These are phyloP conservation scores for Cairina moschata DNA, from an alignment of 2,113 vertebrate genomes.

Conservation along the genomic window DNA sequence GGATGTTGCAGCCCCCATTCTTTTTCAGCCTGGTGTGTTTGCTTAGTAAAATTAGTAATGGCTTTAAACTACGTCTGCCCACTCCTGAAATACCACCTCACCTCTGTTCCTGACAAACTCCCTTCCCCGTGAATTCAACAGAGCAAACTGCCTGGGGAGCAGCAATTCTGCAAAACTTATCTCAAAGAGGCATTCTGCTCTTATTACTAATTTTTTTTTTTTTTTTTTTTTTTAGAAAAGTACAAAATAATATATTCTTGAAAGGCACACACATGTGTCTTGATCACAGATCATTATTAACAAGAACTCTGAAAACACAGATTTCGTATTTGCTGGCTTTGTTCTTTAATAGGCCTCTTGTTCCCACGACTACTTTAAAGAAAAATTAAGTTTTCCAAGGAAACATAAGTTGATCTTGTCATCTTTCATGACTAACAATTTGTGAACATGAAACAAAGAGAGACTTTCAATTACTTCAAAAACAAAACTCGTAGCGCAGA, in stretches of 20 bases:
- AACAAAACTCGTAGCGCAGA: slow-evolving; percentile 60
- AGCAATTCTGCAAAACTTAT: not conserved
- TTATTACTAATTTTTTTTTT: not conserved
- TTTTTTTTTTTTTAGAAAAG: not conserved
- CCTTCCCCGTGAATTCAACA: not conserved
- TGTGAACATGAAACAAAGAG: slow-evolving; percentile 76
- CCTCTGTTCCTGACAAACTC: not conserved
- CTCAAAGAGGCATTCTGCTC: slow-evolving; percentile 41
- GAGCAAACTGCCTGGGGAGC: not conserved
- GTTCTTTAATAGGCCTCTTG: slow-evolving; percentile 75
- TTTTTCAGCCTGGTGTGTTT: not conserved
- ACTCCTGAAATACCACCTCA: not conserved
- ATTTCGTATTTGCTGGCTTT: slow-evolving; percentile 65
- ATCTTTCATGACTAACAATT: slow-evolving; percentile 72
- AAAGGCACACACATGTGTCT: slow-evolving; percentile 60
- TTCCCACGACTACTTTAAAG: slow-evolving; percentile 71
- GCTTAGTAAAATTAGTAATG: not conserved
- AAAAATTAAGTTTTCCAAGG: slow-evolving; percentile 69
- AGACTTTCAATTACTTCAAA: slow-evolving; percentile 76
- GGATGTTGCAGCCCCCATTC: not conserved
- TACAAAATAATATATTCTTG: slow-evolving; percentile 67
- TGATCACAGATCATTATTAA: slow-evolving; percentile 72
- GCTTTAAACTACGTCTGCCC: not conserved
- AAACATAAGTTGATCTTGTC: slow-evolving; percentile 75
- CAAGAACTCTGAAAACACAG: slow-evolving; percentile 60